Evolutionary conservation across 1,140 invertebrate genomes (phyloP).

Genomic region (Liolophura sinensis): DNA sequence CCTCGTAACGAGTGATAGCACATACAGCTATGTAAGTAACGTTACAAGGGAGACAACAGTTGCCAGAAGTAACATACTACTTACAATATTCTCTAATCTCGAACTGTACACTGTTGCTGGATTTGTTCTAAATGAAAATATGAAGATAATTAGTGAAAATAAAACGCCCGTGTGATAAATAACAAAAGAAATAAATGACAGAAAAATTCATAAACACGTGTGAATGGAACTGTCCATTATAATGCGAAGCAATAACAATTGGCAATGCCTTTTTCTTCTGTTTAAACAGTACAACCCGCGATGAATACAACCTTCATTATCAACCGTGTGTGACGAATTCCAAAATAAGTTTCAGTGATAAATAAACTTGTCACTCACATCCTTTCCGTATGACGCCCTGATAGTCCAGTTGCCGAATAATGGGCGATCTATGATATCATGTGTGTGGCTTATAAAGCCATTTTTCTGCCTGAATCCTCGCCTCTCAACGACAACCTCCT

Average conservation of each 20-base stretch:
- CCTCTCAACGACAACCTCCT: conserved; percentile 22
- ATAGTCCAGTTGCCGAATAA: conserved; percentile 37
- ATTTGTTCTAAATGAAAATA: conserved; percentile 19
- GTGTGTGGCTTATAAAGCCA: conserved; percentile 14
- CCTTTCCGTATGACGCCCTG: conserved; percentile 26
- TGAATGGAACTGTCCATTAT: too few relatives aligned
- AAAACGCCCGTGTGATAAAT: neutral
- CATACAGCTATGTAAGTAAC: too few relatives aligned
- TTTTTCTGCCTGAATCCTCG: conserved; percentile 8
- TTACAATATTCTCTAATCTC: conserved; percentile 46
- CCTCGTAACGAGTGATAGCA: too few relatives aligned
- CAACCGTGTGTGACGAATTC: neutral
- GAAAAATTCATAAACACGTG: too few relatives aligned
- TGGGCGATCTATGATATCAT: conserved; percentile 16
- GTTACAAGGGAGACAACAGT: too few relatives aligned
- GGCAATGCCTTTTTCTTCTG: too few relatives aligned
- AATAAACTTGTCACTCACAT: conserved; percentile 15
- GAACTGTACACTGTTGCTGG: conserved; percentile 25
- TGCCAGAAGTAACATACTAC: neutral
- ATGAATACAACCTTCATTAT: too few relatives aligned
- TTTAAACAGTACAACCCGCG: too few relatives aligned
- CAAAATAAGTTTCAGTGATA: neutral
- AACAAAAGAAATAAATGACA: too few relatives aligned
- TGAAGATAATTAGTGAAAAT: neutral
- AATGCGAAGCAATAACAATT: too few relatives aligned